phyloP scores from a whole-genome alignment of 2,797 vertebrate species.

The Paguma larvata region DNA sequence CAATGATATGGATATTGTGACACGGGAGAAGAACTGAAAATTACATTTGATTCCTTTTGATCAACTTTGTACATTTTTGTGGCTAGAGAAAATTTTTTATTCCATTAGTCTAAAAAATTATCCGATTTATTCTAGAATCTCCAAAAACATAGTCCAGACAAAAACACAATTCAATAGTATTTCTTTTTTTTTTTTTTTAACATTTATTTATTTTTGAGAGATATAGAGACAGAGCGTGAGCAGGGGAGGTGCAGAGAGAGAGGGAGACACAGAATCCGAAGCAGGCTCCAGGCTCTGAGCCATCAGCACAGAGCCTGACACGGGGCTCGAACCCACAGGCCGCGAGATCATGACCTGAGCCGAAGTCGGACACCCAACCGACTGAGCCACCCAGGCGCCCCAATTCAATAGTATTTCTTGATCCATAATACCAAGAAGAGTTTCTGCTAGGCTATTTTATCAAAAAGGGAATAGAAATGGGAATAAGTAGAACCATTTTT shows the following conservation, averaged over 20 bases:
- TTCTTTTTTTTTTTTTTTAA: no score
- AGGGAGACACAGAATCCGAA: no score
- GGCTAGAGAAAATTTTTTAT: background rate
- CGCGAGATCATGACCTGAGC: no score
- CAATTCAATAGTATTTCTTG: background rate
- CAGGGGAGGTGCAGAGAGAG: no score
- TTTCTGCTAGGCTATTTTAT: background rate
- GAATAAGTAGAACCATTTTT: background rate
- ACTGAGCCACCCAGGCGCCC: no score
- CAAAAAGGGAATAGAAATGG: background rate
- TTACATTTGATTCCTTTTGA: slow-evolving; percentile 22
- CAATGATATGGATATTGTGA: background rate
- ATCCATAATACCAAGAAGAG: background rate
- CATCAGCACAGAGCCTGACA: no score
- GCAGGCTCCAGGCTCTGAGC: no score
- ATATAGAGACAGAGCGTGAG: no score
- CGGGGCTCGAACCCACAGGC: no score
- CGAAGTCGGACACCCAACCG: no score
- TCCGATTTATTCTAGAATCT: background rate
- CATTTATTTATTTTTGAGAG: no score
- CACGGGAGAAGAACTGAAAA: background rate
- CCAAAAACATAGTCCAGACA: background rate
- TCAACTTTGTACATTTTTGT: background rate
- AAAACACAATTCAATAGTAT: background rate
- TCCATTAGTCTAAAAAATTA: background rate